Conservation (phyloP, 2,113 vertebrate genomes). For the Ochotona curzoniae region DNA sequence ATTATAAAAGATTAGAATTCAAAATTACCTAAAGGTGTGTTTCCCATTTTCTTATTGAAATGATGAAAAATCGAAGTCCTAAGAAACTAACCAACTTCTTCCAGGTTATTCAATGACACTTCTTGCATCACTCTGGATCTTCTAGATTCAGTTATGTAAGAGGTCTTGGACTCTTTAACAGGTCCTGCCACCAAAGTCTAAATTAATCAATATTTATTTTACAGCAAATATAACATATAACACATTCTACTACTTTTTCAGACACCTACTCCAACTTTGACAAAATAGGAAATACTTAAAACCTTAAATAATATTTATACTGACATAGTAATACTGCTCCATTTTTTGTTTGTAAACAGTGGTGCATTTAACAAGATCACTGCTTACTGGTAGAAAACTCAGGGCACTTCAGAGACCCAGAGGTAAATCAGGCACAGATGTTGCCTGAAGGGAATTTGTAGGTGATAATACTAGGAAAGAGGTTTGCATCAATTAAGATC, state of each 20-base stretch:
- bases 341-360: not conserved
- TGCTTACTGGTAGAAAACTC: not conserved
- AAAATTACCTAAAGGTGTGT: not conserved
- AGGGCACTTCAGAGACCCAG: not conserved
- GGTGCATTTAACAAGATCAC: not conserved
- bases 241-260: not conserved
- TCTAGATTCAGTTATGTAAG: not conserved
- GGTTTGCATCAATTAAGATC: not conserved
- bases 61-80: not conserved
- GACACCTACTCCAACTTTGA: not conserved
- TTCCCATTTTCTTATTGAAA: not conserved
- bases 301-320: not conserved
- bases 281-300: not conserved
- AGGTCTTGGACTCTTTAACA: not conserved
- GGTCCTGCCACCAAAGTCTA: not conserved
- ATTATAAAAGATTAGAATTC: not conserved
- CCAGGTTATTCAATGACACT: not conserved
- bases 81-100: not conserved
- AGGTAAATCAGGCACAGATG: not conserved
- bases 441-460: not conserved
- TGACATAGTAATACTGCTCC: not conserved
- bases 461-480: not conserved
- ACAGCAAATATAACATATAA: not conserved
- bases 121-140: not conserved
- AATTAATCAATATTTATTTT: conserved; percentile 1